These are phyloP conservation scores for Meliscaeva auricollis DNA, from an alignment of 2,888 invertebrate species.

Conservation along the genomic window DNA sequence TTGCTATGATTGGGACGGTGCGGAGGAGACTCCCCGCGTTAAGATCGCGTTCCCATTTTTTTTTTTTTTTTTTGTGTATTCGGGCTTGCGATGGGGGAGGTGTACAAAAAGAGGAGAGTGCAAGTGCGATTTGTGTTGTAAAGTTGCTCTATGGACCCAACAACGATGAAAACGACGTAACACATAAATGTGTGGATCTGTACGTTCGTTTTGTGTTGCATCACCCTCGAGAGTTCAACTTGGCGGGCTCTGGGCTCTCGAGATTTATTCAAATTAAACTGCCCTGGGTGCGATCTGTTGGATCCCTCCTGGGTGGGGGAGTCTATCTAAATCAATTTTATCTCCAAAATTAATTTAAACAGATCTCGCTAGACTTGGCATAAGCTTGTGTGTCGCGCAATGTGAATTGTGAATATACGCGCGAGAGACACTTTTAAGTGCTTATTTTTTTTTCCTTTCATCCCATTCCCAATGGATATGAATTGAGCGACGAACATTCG, in stretches of 20 bases:
- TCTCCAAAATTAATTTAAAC: conserved; percentile 73
- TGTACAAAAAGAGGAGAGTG: conserved; percentile 1
- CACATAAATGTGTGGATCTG: neutral
- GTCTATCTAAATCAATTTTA: conserved; percentile 74
- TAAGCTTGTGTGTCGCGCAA: conserved; percentile 22
- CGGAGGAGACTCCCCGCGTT: neutral
- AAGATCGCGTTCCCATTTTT: conserved; percentile 54
- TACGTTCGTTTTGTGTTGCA: conserved; percentile 21
- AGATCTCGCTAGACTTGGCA: conserved; percentile 46
- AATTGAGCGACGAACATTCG: conserved; percentile 42
- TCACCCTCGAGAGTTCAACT: conserved; percentile 66
- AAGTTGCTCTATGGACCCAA: conserved; percentile 34
- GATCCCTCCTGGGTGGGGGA: conserved; percentile 2
- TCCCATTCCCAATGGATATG: neutral
- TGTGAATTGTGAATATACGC: conserved; percentile 54
- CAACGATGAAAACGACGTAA: conserved; percentile 1
- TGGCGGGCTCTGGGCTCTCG: conserved; percentile 59
- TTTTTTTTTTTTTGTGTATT: no score
- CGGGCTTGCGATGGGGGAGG: neutral
- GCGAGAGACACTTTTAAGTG: conserved; percentile 66
- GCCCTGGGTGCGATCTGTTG: conserved; percentile 28
- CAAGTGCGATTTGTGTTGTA: conserved; percentile 37
- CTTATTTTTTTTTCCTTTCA: conserved; percentile 14
- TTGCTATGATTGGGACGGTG: no score
- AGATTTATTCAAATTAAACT: conserved; percentile 69